phyloP scores from a whole-genome alignment of 2,113 vertebrate genomes.

The Porphyrio hochstetteri region DNA sequence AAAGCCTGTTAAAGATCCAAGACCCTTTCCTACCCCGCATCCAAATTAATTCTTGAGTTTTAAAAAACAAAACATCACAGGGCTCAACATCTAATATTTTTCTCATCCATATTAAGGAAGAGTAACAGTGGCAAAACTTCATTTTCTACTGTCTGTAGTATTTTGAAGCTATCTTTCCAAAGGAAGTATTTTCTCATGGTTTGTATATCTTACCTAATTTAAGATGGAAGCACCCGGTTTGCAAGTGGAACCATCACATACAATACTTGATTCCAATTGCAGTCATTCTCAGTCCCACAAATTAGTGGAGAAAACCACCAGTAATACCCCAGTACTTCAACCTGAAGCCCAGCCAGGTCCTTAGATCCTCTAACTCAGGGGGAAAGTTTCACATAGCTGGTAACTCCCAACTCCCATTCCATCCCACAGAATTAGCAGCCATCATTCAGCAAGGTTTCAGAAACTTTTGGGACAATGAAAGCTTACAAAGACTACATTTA shows the following conservation, averaged over 20 bases:
- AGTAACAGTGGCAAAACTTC: not conserved
- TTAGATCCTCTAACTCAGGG: not conserved
- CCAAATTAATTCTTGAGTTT: not conserved
- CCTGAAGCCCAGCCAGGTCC: not conserved
- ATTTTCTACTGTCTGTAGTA: not conserved
- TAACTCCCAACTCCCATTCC: not conserved
- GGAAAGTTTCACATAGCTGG: not conserved
- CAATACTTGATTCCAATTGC: not conserved
- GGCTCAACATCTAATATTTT: not conserved
- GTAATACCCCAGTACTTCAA: not conserved
- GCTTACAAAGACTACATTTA: not conserved
- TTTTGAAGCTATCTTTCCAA: not conserved
- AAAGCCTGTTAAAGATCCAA: not conserved
- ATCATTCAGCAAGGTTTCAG: not conserved
- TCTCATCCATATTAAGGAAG: not conserved
- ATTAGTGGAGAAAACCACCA: not conserved
- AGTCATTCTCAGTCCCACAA: not conserved
- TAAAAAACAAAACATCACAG: not conserved
- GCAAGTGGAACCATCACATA: not conserved
- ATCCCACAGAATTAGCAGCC: not conserved
- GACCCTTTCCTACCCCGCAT: not conserved
- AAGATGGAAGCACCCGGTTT: not conserved
- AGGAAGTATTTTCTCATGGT: not conserved
- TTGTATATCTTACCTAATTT: not conserved
- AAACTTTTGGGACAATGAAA: not conserved